These are phyloP conservation scores for Tyrophagus putrescentiae DNA, from an alignment of 1,140 invertebrate species.

Conservation along the genomic window DNA sequence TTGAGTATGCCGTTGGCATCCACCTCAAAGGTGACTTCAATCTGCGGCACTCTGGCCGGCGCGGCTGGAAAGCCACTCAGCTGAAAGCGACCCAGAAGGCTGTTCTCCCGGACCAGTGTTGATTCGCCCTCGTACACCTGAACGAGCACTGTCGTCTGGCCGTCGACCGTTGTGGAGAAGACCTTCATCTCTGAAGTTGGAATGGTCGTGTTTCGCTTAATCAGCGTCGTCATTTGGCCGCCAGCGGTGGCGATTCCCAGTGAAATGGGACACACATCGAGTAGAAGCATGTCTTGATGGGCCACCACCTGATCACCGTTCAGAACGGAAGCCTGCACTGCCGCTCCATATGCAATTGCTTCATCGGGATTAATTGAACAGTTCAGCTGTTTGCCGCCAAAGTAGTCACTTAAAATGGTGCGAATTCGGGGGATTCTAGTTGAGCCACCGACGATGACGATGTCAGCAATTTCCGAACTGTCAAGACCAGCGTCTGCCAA, in stretches of 20 bases:
- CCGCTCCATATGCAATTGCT: constrained; percentile 36
- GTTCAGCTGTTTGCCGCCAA: constrained; percentile 25
- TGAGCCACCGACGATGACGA: constrained; percentile 29
- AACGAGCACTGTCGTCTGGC: constrained; percentile 80
- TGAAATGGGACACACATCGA: constrained; percentile 45
- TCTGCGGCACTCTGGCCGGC: constrained; percentile 43
- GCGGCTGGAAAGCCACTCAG: constrained; percentile 43
- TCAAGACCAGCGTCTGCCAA: constrained; percentile 25
- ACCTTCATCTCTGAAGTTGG: constrained; percentile 60
- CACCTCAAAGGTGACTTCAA: constrained; percentile 45
- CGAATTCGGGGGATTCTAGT: constrained; percentile 28
- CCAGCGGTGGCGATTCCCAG: constrained; percentile 45
- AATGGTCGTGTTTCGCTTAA: constrained; percentile 35
- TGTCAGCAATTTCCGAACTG: constrained; percentile 24
- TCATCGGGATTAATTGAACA: constrained; percentile 35
- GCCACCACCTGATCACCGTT: constrained; percentile 20
- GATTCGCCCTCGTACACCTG: constrained; percentile 47
- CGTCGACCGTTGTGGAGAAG: constrained; percentile 89
- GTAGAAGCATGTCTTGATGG: constrained; percentile 36
- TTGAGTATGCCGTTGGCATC: constrained; percentile 38
- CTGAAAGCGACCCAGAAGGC: constrained; percentile 44
- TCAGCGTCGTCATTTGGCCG: constrained; percentile 43
- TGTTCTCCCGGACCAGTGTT: constrained; percentile 44
- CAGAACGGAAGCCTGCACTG: constrained; percentile 31
- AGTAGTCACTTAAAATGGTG: constrained; percentile 22